phyloP scores from a whole-genome alignment of 2,888 invertebrate species.

The Dolichomitus sp. region DNA sequence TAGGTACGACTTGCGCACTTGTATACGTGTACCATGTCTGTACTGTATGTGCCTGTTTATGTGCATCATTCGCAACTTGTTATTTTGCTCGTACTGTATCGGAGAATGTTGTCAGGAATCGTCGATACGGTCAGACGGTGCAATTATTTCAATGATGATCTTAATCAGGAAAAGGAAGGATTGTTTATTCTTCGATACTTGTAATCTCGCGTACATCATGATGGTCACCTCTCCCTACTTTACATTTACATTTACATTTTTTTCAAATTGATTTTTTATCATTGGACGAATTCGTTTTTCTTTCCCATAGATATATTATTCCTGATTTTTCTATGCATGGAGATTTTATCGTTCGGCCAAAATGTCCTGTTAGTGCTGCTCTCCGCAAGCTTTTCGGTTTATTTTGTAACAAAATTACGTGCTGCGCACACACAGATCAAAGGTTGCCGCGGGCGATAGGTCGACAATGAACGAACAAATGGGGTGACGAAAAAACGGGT shows the following conservation, averaged over 20 bases:
- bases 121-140: constrained; percentile 13
- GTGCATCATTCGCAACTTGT: constrained; percentile 54
- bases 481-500: neutral
- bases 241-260: neutral
- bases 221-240: too few relatives aligned
- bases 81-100: constrained; percentile 12
- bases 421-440: neutral
- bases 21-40: constrained; percentile 3
- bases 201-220: too few relatives aligned
- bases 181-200: neutral
- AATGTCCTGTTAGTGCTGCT: neutral
- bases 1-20: constrained; percentile 52
- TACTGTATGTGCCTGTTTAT: constrained; percentile 20
- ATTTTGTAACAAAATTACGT: neutral
- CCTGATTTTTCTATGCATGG: neutral
- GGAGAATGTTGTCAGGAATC: constrained; percentile 20
- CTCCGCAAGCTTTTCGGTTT: neutral
- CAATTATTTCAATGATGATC: constrained; percentile 31
- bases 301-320: constrained; percentile 1
- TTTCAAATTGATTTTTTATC: neutral
- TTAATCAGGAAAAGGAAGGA: constrained; percentile 30
- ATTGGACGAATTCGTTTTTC: neutral
- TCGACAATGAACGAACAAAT: constrained; percentile 18
- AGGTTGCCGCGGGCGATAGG: neutral
- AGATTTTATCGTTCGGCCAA: neutral